Percentiles rank a stretch among this genome's conserved stretches.
These are phyloP conservation scores for Rhinella marina DNA, from an alignment of 2,797 vertebrate genomes.

Conservation along the genomic window DNA sequence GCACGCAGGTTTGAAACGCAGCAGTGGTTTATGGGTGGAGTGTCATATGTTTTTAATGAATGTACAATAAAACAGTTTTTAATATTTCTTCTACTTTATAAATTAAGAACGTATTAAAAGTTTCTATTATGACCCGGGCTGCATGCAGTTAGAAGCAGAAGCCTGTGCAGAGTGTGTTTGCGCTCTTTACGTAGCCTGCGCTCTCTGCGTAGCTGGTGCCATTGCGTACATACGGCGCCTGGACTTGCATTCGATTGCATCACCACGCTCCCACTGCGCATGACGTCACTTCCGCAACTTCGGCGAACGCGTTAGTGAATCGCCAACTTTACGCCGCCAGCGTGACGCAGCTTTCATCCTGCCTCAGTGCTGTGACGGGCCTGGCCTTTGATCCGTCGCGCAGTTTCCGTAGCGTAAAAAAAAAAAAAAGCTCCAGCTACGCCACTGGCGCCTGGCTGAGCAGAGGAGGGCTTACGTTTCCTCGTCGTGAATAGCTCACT, in stretches of 20 bases:
- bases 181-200: slow-evolving; percentile 16
- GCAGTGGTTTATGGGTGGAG: too few species aligned
- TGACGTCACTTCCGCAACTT: slow-evolving; percentile 45
- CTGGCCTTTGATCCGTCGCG: slow-evolving; percentile 7
- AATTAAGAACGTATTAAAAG: too few species aligned
- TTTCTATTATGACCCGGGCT: too few species aligned
- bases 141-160: too few species aligned
- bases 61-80: too few species aligned
- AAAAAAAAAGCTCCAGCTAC: background rate
- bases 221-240: background rate
- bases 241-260: slow-evolving; percentile 47
- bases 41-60: too few species aligned
- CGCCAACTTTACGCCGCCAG: background rate
- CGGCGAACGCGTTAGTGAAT: slow-evolving; percentile 43
- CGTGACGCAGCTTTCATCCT: slow-evolving; percentile 17
- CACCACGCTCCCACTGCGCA: slow-evolving; percentile 50
- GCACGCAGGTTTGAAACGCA: too few species aligned
- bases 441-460: background rate
- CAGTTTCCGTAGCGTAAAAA: slow-evolving; percentile 8
- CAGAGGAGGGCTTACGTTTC: slow-evolving; percentile 17
- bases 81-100: too few species aligned
- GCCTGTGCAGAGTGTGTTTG: too few species aligned
- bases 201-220: slow-evolving; percentile 17
- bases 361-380: background rate
- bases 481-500: slow-evolving; percentile 26